A percentile compares a stretch with the other conserved stretches of the same genome.
Evolutionary conservation across 2,797 vertebrate species (phyloP).

Genomic region (Ataeniobius toweri): DNA sequence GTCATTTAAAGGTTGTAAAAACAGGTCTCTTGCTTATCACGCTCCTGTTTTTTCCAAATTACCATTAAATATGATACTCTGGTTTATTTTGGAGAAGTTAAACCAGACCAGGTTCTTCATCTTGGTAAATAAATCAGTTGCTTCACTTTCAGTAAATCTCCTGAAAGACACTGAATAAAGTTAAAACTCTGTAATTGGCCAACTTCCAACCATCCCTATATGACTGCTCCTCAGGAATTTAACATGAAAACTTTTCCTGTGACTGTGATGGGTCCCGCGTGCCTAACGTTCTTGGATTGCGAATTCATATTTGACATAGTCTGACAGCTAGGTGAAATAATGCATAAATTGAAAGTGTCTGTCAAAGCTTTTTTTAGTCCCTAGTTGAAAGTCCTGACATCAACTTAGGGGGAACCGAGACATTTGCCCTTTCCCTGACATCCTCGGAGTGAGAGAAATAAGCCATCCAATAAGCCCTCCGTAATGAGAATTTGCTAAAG

Average conservation of each 20-base stretch:
- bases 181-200: neutral
- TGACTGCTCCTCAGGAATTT: neutral
- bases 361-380: conserved; percentile 54
- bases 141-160: neutral
- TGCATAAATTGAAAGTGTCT: conserved; percentile 49
- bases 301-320: conserved; percentile 16
- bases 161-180: neutral
- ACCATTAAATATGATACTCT: neutral
- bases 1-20: neutral
- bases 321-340: conserved; percentile 39
- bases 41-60: neutral
- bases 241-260: conserved; percentile 10
- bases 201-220: neutral
- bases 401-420: conserved; percentile 55
- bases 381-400: conserved; percentile 49
- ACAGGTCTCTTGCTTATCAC: neutral
- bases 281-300: neutral
- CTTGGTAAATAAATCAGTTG: neutral
- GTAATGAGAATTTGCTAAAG: conserved; percentile 62
- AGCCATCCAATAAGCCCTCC: conserved; percentile 48
- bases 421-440: conserved; percentile 58
- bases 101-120: neutral
- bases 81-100: neutral
- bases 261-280: neutral
- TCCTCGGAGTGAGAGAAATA: conserved; percentile 30